Conservation (phyloP, 92 coral and sea anemone species). For the Palythoa grandiflora region DNA sequence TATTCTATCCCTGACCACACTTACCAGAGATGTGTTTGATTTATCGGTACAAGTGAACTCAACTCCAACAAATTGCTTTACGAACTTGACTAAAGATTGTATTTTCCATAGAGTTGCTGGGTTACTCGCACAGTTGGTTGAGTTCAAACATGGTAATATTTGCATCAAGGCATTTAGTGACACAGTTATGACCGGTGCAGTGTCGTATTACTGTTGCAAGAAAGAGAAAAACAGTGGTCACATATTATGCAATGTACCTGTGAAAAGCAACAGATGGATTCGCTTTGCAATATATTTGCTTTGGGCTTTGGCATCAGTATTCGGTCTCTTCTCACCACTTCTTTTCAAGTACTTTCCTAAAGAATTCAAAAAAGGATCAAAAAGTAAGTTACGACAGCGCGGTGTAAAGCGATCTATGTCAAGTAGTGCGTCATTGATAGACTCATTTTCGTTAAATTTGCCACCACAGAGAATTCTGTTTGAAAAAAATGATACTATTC, state of each 20-base stretch:
- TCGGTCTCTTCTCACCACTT: conserved; percentile 87
- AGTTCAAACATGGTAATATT: conserved; percentile 51
- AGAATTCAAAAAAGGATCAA: conserved; percentile 78
- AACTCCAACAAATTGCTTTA: conserved; percentile 67
- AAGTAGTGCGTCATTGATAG: conserved; percentile 46
- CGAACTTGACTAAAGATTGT: conserved; percentile 54
- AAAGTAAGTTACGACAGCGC: conserved; percentile 51
- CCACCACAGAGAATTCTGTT: conserved; percentile 64
- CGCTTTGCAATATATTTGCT: conserved; percentile 69
- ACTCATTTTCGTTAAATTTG: conserved; percentile 44
- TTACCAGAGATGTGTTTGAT: conserved; percentile 75
- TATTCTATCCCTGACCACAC: conserved; percentile 90
- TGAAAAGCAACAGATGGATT: conserved; percentile 80
- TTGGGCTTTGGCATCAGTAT: conserved; percentile 74
- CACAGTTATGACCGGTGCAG: background rate
- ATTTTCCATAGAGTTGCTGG: conserved; percentile 45
- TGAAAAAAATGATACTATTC: conserved; percentile 72
- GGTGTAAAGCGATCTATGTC: conserved; percentile 59
- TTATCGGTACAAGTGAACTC: conserved; percentile 58
- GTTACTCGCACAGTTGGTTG: conserved; percentile 20
- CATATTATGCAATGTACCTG: conserved; percentile 62
- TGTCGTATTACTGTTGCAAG: conserved; percentile 71
- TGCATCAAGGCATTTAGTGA: conserved; percentile 53
- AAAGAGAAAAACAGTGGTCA: conserved; percentile 33
- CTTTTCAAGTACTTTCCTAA: conserved; percentile 91